A percentile compares a stretch with the other conserved stretches of the same genome.
phyloP scores from a whole-genome alignment of 2,113 vertebrate genomes.

The Burhinus oedicnemus region DNA sequence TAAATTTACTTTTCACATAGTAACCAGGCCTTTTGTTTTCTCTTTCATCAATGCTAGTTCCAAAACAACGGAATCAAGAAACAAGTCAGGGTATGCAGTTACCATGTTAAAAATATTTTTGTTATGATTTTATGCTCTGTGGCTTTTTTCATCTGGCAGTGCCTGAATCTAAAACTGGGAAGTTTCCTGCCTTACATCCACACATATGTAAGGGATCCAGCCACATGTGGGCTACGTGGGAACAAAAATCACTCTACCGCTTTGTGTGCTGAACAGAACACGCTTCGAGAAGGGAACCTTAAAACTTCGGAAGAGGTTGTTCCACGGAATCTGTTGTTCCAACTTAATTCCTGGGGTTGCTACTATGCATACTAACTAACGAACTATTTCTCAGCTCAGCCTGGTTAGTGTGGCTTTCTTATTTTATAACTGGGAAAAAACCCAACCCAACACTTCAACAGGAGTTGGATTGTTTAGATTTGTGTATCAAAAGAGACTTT shows the following conservation, averaged over 20 bases:
- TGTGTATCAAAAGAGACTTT: background rate
- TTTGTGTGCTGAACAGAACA: background rate
- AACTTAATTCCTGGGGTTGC: background rate
- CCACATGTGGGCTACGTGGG: background rate
- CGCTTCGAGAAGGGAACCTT: background rate
- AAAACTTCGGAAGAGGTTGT: background rate
- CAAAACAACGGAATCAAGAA: background rate
- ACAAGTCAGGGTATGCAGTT: background rate
- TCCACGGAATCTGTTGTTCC: background rate
- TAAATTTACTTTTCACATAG: background rate
- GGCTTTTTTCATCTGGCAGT: background rate
- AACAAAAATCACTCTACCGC: rapidly evolving
- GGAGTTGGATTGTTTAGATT: background rate
- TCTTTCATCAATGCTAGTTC: background rate
- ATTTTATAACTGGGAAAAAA: background rate
- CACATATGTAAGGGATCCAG: background rate
- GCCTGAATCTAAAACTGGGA: background rate
- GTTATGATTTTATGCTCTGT: background rate
- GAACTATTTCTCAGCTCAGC: background rate
- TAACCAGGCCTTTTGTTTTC: background rate
- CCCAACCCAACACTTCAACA: background rate
- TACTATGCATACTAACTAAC: background rate
- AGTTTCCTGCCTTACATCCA: background rate
- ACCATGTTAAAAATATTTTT: background rate
- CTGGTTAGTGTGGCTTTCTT: background rate